Conservation (phyloP, 2,888 invertebrate genomes). For the Melipona bicolor region DNA sequence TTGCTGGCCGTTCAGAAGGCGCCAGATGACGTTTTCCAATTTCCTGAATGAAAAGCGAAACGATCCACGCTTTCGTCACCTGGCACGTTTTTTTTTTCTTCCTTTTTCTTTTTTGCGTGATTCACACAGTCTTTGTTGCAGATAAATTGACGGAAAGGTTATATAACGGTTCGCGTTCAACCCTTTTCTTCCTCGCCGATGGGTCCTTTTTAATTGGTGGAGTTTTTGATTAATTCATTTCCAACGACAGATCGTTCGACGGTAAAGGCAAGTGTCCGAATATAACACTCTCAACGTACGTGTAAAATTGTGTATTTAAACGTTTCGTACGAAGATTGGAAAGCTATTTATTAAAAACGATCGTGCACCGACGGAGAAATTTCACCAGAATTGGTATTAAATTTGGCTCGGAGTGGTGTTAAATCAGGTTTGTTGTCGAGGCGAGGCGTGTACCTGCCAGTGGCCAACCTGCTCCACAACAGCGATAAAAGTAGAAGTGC, state of each 20-base stretch:
- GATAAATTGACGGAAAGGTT: conserved; percentile 33
- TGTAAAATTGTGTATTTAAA: too few relatives aligned
- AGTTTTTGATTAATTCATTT: background rate
- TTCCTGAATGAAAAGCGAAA: conserved; percentile 80
- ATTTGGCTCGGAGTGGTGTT: conserved; percentile 43
- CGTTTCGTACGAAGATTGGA: too few relatives aligned
- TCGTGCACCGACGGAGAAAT: background rate
- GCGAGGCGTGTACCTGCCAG: conserved; percentile 77
- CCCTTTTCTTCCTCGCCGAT: background rate
- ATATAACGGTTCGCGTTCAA: conserved; percentile 20
- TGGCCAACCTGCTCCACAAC: conserved; percentile 80
- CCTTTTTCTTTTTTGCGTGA: conserved; percentile 1
- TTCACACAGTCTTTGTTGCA: conserved; percentile 24
- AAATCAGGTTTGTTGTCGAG: conserved; percentile 64
- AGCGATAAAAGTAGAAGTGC: conserved; percentile 78
- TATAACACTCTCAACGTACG: too few relatives aligned
- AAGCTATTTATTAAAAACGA: too few relatives aligned
- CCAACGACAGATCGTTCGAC: background rate
- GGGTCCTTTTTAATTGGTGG: background rate
- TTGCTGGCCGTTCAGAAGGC: conserved; percentile 65
- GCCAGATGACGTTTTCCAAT: conserved; percentile 83
- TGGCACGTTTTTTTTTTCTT: conserved; percentile 66
- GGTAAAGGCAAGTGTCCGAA: background rate
- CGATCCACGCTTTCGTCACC: conserved; percentile 78
- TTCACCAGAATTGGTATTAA: conserved; percentile 21